phyloP scores from a whole-genome alignment of 2,113 vertebrate species.

The Oryzias melastigma region DNA sequence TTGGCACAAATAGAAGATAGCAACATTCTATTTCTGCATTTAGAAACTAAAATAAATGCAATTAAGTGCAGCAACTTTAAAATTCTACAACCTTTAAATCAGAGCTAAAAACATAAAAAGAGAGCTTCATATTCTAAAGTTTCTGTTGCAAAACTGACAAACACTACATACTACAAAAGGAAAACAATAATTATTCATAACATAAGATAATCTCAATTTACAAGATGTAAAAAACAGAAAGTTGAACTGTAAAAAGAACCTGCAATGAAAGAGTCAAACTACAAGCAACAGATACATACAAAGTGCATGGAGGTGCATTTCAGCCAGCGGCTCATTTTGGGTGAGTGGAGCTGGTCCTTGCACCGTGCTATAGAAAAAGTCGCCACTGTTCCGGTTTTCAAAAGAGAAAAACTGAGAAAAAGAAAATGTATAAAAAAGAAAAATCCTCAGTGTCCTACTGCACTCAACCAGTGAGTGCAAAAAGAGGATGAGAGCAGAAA shows the following conservation, averaged over 20 bases:
- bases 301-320: conserved; percentile 85
- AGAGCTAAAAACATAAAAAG: too few species aligned
- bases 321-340: conserved; percentile 90
- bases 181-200: background rate
- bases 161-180: background rate
- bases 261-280: conserved; percentile 3
- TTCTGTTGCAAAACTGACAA: too few species aligned
- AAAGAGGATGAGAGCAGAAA: conserved; percentile 22
- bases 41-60: too few species aligned
- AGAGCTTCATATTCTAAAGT: too few species aligned
- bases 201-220: too few species aligned
- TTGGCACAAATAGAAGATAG: too few species aligned
- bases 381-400: conserved; percentile 66
- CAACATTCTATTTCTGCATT: too few species aligned
- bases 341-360: conserved; percentile 73
- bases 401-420: conserved; percentile 29
- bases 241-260: background rate
- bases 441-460: conserved; percentile 23
- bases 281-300: conserved; percentile 82
- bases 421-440: conserved; percentile 28
- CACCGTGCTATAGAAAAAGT: conserved; percentile 68
- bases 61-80: too few species aligned
- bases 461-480: conserved; percentile 72
- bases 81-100: too few species aligned
- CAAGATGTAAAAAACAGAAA: background rate